phyloP scores from a whole-genome alignment of 1,140 invertebrate species.

The Ephestia elutella region DNA sequence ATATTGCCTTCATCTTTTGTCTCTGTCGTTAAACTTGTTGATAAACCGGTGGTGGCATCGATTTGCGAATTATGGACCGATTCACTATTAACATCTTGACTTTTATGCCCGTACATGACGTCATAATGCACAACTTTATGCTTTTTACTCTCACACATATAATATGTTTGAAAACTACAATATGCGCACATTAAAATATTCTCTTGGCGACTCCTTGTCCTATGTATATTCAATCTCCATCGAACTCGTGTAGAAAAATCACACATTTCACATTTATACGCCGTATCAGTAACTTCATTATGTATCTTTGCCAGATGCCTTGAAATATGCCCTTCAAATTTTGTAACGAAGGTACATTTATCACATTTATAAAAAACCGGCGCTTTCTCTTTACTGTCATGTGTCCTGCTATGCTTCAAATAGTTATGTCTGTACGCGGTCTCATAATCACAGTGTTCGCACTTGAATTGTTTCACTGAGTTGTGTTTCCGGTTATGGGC shows the following conservation, averaged over 20 bases:
- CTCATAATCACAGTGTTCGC: constrained; percentile 33
- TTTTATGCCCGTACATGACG: constrained; percentile 24
- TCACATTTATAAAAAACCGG: constrained; percentile 38
- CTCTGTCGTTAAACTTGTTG: not conserved
- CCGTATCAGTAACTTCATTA: constrained; percentile 38
- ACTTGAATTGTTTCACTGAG: constrained; percentile 43
- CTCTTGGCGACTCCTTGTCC: constrained; percentile 34
- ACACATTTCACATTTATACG: constrained; percentile 41
- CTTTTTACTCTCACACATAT: constrained; percentile 42
- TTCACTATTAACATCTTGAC: not conserved
- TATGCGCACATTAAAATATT: constrained; percentile 28
- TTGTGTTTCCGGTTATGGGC: constrained; percentile 48
- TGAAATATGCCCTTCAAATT: constrained; percentile 42
- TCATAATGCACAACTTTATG: constrained; percentile 38
- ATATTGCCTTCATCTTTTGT: not conserved
- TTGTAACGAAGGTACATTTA: constrained; percentile 48
- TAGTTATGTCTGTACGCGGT: constrained; percentile 46
- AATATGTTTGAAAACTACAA: constrained; percentile 40
- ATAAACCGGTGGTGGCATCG: not conserved
- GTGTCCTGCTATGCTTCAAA: constrained; percentile 40
- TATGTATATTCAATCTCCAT: constrained; percentile 47
- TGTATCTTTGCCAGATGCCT: constrained; percentile 52
- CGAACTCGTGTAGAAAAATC: constrained; percentile 43
- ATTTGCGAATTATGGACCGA: not conserved
- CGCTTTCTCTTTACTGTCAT: constrained; percentile 21